Evolutionary conservation across 2,888 invertebrate genomes (phyloP), one percentile per base, ranked within the genome.

Genomic region (Tenthredo amoena): DNA sequence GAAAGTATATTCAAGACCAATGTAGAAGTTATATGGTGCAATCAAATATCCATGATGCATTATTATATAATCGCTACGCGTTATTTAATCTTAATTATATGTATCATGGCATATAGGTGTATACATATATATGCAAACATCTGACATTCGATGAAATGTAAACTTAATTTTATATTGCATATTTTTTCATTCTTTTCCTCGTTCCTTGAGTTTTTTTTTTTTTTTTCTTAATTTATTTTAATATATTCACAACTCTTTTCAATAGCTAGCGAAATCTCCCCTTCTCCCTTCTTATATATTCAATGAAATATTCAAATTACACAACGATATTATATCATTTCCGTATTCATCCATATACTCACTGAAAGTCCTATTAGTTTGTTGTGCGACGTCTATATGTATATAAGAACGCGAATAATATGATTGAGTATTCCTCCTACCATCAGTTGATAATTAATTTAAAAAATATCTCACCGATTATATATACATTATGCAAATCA

Each of bases 81-180:
- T 68, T 26, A 26, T 40, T 40, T 65, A 65, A 65, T 82, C 21
- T 47, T 37, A 40, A 82, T 82, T 65, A 82, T 82, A 47, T 12
- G 47, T 47, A 47, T 15, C 47, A 47, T 47, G 47, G 47, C 47
- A 15, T 47, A 47, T 47, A 47, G 2, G 2, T 43, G 10, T 2
- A 10, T 10, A 10, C 10, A 40, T 43, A 43, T 43, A 43, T 47
- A 47, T 47, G 47, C 47, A 47, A 12, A n/a, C 47, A 43, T 65
- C 55, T 68, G 43, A 37, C 68, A 68, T 68, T 62, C n/a, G 65
- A 62, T 68, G 31, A 26, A 26, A 62, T 26, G 26, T 83, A 7
- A 47, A 83, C 58, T 83, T 37, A 31, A 81, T 31, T 65, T 68
- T 9, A 62, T 83, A 83, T 83, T 68, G 82, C 82, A 68, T 83